phyloP scores from a whole-genome alignment of 2,797 vertebrate genomes.

The Gouania willdenowi region DNA sequence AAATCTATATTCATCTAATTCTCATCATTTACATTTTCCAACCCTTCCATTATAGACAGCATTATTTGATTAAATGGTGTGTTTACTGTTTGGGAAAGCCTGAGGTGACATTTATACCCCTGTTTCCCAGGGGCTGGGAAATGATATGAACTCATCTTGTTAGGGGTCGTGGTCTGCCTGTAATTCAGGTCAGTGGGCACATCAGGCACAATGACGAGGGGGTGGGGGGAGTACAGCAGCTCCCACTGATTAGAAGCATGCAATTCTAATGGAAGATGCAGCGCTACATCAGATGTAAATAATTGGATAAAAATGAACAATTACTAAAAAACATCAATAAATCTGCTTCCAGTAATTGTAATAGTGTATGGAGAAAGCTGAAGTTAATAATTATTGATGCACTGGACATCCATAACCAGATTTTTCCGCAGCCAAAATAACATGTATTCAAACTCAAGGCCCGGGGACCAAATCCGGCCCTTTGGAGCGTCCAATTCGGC shows the following conservation, averaged over 20 bases:
- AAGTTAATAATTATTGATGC: too few relatives aligned
- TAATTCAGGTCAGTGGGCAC: constrained; percentile 57
- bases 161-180: constrained; percentile 32
- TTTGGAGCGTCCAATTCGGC: too few relatives aligned
- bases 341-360: too few relatives aligned
- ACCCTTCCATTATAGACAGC: background rate
- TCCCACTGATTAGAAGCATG: constrained; percentile 36
- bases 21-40: background rate
- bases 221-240: constrained; percentile 52
- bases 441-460: too few relatives aligned
- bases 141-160: constrained; percentile 44
- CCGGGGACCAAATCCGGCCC: too few relatives aligned
- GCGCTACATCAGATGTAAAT: too few relatives aligned
- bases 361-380: too few relatives aligned
- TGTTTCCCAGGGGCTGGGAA: constrained; percentile 1
- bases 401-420: too few relatives aligned
- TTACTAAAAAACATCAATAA: too few relatives aligned
- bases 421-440: too few relatives aligned
- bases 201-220: constrained; percentile 41
- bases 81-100: constrained; percentile 14
- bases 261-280: too few relatives aligned
- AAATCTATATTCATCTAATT: constrained; percentile 25
- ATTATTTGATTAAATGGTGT: background rate
- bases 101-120: constrained; percentile 15
- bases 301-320: too few relatives aligned